phyloP scores from a whole-genome alignment of 30 jellyfish, hydroid and myxozoan species.

The Aurelia sp. region DNA sequence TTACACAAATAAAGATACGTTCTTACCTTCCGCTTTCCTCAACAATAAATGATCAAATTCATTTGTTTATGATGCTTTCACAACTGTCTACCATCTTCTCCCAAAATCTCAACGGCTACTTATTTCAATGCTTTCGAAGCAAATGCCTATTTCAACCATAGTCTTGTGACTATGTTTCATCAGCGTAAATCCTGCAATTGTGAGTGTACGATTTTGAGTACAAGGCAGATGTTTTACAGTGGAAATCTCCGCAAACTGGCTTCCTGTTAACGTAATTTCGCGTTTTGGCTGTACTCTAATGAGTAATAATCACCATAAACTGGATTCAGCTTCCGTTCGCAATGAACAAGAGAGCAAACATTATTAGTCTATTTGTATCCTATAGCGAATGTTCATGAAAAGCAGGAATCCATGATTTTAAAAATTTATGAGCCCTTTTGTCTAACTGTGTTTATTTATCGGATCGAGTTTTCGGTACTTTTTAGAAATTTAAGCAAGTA shows the following conservation, averaged over 20 bases:
- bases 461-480: too few species aligned
- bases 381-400: constrained; percentile 1
- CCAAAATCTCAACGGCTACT: too few species aligned
- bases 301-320: constrained; percentile 31
- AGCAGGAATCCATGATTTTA: constrained; percentile 1
- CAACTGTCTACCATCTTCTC: too few species aligned
- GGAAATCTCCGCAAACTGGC: neutral
- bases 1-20: too few species aligned
- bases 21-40: too few species aligned
- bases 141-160: too few species aligned
- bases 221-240: constrained; percentile 11
- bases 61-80: too few species aligned
- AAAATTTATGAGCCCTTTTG: constrained; percentile 38
- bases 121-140: too few species aligned
- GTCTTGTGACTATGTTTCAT: too few species aligned
- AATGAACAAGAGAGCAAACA: constrained; percentile 67
- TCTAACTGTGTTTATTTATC: too few species aligned
- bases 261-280: constrained; percentile 10
- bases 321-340: constrained; percentile 33
- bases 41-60: too few species aligned
- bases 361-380: neutral
- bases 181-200: neutral
- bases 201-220: neutral
- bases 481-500: too few species aligned
- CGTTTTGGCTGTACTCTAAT: neutral